Conservation (phyloP, 2,113 vertebrate species). For the Candoia aspera region DNA sequence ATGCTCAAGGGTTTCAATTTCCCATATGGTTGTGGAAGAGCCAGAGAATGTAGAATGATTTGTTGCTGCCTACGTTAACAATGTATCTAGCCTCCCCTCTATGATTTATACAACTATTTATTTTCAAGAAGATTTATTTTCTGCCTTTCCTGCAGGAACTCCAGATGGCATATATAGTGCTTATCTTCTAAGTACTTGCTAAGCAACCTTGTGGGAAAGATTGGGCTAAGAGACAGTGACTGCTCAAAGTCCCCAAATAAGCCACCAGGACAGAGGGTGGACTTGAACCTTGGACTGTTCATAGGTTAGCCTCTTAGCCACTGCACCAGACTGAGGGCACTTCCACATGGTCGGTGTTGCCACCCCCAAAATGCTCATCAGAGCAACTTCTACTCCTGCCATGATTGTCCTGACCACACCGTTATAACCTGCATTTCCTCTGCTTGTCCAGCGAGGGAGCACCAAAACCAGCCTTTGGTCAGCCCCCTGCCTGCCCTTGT, state of each 20-base stretch:
- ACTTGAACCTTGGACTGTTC: background rate
- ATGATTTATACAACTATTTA: background rate
- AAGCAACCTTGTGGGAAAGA: background rate
- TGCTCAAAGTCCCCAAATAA: background rate
- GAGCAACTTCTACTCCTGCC: background rate
- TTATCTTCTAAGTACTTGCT: background rate
- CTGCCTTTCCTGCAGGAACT: background rate
- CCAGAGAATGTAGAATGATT: background rate
- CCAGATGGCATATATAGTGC: background rate
- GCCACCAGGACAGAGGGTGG: background rate
- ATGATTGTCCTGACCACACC: background rate
- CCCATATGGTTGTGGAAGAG: background rate
- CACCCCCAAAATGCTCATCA: background rate
- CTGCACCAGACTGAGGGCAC: background rate
- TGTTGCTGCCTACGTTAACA: background rate
- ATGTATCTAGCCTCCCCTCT: background rate
- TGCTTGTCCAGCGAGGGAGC: background rate
- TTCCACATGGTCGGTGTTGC: background rate
- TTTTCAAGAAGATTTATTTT: background rate
- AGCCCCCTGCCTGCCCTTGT: background rate
- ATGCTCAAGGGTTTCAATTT: background rate
- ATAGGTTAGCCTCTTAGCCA: background rate
- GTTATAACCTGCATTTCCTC: background rate
- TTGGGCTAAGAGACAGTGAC: background rate
- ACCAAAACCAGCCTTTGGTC: background rate